These are phyloP conservation scores for Drosophila nebulosa DNA, from an alignment of 1,140 invertebrate species.

Conservation along the genomic window DNA sequence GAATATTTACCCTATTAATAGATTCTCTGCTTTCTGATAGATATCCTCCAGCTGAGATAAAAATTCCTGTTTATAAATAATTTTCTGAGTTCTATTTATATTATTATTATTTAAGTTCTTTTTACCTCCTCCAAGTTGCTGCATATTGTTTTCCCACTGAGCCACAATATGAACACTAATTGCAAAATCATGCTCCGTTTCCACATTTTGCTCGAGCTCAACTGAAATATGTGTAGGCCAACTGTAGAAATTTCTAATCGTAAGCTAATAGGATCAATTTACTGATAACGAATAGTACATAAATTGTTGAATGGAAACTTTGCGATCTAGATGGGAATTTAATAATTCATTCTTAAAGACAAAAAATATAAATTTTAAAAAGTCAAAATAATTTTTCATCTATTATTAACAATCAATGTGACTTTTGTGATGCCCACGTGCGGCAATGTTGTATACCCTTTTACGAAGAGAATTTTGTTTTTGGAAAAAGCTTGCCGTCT, in stretches of 20 bases:
- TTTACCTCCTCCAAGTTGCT: neutral
- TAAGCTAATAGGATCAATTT: neutral
- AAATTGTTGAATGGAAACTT: neutral
- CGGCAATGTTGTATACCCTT: neutral
- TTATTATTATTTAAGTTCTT: neutral
- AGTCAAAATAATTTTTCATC: neutral
- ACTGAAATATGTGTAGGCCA: neutral
- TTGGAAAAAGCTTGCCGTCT: neutral
- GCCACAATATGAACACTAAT: neutral
- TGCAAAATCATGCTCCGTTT: neutral
- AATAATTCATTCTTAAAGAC: neutral
- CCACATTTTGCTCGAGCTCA: neutral
- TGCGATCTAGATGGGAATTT: neutral
- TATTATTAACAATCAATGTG: neutral
- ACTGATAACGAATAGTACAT: neutral
- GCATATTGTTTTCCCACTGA: neutral
- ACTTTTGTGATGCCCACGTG: neutral
- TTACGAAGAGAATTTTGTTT: neutral
- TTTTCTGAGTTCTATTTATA: neutral
- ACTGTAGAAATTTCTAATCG: neutral
- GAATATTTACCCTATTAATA: constrained; percentile 13
- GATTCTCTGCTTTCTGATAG: constrained; percentile 14
- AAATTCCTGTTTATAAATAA: neutral
- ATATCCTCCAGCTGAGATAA: neutral
- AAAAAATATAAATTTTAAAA: constrained; percentile 5